Conservation (phyloP, 1,140 invertebrate species). For the Drosophila jambulina region DNA sequence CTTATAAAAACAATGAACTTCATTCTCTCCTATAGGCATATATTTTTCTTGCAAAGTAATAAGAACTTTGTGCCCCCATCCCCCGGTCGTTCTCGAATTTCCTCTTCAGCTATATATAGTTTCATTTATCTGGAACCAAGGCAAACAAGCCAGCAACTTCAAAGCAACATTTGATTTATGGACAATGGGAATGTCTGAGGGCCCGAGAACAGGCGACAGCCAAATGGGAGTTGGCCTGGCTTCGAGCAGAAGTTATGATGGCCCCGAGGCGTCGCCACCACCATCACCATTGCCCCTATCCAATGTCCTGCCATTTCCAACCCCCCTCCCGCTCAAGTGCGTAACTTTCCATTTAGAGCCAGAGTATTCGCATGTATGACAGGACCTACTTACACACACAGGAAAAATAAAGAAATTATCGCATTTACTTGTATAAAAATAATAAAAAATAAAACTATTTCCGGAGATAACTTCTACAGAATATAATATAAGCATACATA, state of each 20-base stretch:
- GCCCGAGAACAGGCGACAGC: conserved; percentile 8
- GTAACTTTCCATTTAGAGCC: conserved; percentile 71
- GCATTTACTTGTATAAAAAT: background rate
- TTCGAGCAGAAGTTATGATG: conserved; percentile 75
- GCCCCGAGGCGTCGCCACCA: conserved; percentile 48
- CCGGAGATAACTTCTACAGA: too few relatives aligned
- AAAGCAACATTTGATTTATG: conserved; percentile 82
- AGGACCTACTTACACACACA: conserved; percentile 21
- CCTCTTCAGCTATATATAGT: conserved; percentile 55
- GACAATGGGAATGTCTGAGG: conserved; percentile 50
- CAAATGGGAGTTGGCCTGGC: conserved; percentile 15
- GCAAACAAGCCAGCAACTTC: conserved; percentile 58
- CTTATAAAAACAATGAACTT: background rate
- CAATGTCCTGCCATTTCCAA: background rate
- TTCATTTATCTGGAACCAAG: conserved; percentile 63
- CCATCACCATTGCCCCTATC: conserved; percentile 32
- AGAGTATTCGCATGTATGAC: conserved; percentile 41
- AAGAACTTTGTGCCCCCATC: background rate
- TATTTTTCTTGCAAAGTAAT: conserved; percentile 14
- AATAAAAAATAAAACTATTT: background rate
- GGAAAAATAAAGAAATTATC: background rate
- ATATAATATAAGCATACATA: background rate
- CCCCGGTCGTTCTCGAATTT: conserved; percentile 6
- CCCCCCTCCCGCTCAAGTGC: conserved; percentile 24
- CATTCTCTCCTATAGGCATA: background rate